Conservation (phyloP, 2,888 invertebrate species). For the Phymatocera aterrima region DNA sequence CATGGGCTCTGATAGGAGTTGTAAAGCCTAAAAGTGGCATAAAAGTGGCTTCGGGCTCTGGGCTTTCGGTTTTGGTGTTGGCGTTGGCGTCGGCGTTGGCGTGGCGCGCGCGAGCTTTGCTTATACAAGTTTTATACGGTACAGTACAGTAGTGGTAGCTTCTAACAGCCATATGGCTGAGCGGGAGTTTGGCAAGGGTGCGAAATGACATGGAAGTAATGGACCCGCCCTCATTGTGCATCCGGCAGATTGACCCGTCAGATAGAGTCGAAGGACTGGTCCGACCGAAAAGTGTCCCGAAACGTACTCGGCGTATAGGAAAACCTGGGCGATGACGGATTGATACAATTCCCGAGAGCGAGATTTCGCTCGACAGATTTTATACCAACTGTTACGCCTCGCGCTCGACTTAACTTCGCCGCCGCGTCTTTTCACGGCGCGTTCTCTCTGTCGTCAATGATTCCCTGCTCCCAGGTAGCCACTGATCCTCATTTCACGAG, state of each 20-base stretch:
- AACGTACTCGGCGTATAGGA: conserved; percentile 7
- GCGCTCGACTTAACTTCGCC: conserved; percentile 22
- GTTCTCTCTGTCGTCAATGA: too few species aligned
- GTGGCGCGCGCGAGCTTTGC: too few species aligned
- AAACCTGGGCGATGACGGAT: conserved; percentile 70
- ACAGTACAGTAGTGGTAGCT: too few species aligned
- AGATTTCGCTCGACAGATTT: conserved; percentile 72
- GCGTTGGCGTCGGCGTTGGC: conserved; percentile 50
- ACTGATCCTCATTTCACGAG: not conserved
- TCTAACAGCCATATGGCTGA: conserved; percentile 68
- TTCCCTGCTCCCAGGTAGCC: too few species aligned
- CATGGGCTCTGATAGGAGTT: conserved; percentile 17
- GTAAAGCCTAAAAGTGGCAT: conserved; percentile 64
- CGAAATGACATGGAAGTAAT: conserved; percentile 75
- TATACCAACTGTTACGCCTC: conserved; percentile 70
- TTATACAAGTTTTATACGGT: conserved; percentile 15
- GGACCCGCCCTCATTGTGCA: conserved; percentile 67
- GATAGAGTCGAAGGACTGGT: conserved; percentile 61
- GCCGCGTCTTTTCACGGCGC: conserved; percentile 10
- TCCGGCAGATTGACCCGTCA: conserved; percentile 71
- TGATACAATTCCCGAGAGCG: conserved; percentile 71
- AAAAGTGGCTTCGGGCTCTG: conserved; percentile 65
- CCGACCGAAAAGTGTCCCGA: conserved; percentile 6
- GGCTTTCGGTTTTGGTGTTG: conserved; percentile 53
- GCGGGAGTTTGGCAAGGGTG: conserved; percentile 66